Percentiles rank a stretch among this genome's conserved stretches.
Conservation (phyloP, 2,888 invertebrate genomes). For the Platerodrilus igneus region DNA sequence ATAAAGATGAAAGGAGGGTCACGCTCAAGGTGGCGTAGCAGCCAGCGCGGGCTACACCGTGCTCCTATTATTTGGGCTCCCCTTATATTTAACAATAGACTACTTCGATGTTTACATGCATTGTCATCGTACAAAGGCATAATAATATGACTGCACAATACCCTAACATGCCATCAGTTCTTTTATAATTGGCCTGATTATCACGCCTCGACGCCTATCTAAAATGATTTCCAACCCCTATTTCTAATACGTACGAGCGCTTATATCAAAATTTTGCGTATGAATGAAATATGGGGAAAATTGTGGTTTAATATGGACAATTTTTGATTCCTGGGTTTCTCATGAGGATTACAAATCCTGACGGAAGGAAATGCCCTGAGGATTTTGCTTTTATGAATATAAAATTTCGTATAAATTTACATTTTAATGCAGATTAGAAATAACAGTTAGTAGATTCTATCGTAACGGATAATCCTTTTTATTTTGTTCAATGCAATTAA, state of each 20-base stretch:
- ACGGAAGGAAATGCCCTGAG: too few relatives aligned
- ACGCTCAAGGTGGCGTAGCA: slow-evolving; percentile 25
- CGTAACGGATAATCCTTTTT: too few relatives aligned
- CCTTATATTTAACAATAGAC: slow-evolving; percentile 25
- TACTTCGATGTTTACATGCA: slow-evolving; percentile 42
- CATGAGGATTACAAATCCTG: slow-evolving; percentile 24
- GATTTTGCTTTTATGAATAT: too few relatives aligned
- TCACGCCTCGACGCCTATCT: slow-evolving; percentile 41
- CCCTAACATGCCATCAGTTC: slow-evolving; percentile 37
- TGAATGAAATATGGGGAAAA: slow-evolving; percentile 17
- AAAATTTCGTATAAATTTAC: too few relatives aligned
- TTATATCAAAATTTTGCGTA: slow-evolving; percentile 13
- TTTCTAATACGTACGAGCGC: slow-evolving; percentile 13
- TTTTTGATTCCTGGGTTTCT: slow-evolving; percentile 8
- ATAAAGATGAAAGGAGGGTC: slow-evolving; percentile 22
- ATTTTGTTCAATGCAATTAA: too few relatives aligned
- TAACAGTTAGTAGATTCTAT: too few relatives aligned
- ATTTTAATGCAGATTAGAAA: too few relatives aligned
- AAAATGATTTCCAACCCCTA: slow-evolving; percentile 23
- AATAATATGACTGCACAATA: slow-evolving; percentile 41
- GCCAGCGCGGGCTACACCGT: slow-evolving; percentile 27
- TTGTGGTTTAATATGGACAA: not conserved
- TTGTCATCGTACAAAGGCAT: slow-evolving; percentile 41
- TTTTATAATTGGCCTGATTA: slow-evolving; percentile 45
- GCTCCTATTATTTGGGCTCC: slow-evolving; percentile 25